phyloP scores from a whole-genome alignment of 1,140 invertebrate species.

The Glomeris maerens region DNA sequence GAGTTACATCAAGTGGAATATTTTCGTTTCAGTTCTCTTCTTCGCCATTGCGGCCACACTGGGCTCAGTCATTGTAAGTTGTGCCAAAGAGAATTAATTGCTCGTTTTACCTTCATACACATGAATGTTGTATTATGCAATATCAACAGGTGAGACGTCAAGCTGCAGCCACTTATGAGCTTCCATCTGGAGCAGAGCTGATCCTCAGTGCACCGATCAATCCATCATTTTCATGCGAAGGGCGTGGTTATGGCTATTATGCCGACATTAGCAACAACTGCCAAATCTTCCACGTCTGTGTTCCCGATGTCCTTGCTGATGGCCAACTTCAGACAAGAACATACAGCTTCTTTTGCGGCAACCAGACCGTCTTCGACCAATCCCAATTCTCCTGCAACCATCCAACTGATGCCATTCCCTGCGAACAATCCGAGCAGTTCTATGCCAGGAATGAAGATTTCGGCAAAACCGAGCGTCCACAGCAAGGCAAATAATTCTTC shows the following conservation, averaged over 20 bases:
- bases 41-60: too few relatives aligned
- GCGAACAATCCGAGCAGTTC: slow-evolving; percentile 12
- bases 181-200: slow-evolving; percentile 19
- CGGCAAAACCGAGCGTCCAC: slow-evolving; percentile 24
- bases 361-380: slow-evolving; percentile 23
- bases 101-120: too few relatives aligned
- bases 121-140: too few relatives aligned
- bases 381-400: slow-evolving; percentile 3
- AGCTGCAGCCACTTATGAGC: slow-evolving; percentile 11
- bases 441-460: slow-evolving; percentile 42
- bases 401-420: slow-evolving; percentile 9
- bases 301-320: slow-evolving; percentile 13
- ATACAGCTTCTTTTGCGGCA: slow-evolving; percentile 22
- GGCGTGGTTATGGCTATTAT: slow-evolving; percentile 21
- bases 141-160: slow-evolving; percentile 7
- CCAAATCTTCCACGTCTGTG: slow-evolving; percentile 24
- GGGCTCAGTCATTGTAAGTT: too few relatives aligned
- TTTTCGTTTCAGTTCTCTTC: too few relatives aligned
- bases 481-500: too few relatives aligned
- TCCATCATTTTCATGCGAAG: slow-evolving; percentile 5
- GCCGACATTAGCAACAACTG: slow-evolving; percentile 22
- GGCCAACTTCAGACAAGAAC: not conserved
- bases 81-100: too few relatives aligned
- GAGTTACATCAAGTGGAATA: too few relatives aligned
- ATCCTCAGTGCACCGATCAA: slow-evolving; percentile 15